Evolutionary conservation across 2,888 invertebrate species (phyloP).

Genomic region (Notodonta dromedarius): DNA sequence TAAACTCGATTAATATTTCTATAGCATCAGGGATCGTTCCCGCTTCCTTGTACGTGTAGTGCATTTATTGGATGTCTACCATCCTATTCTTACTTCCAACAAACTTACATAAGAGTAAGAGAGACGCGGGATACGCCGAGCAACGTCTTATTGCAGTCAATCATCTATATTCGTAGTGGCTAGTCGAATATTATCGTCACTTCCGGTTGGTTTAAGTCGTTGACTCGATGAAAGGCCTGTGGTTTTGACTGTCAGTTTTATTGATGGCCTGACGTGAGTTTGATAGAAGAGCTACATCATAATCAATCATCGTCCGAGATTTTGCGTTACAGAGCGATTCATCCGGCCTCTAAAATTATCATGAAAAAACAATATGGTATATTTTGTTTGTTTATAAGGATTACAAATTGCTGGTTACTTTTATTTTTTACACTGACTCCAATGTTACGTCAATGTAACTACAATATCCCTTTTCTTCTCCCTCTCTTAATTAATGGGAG

Average conservation of each 20-base stretch:
- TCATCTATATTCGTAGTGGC: constrained; percentile 82
- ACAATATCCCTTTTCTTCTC: too few species aligned
- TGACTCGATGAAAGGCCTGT: constrained; percentile 50
- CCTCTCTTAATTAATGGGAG: too few species aligned
- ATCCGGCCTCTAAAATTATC: background rate
- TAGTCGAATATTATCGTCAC: constrained; percentile 78
- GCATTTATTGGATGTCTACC: constrained; percentile 61
- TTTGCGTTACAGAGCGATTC: background rate
- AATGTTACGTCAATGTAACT: too few species aligned
- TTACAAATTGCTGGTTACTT: too few species aligned
- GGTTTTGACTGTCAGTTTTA: constrained; percentile 28
- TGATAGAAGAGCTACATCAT: constrained; percentile 7
- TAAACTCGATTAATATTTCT: constrained; percentile 75
- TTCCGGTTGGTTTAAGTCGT: constrained; percentile 77
- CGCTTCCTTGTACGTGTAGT: constrained; percentile 80
- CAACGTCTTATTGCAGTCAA: constrained; percentile 72
- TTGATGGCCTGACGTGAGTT: constrained; percentile 22
- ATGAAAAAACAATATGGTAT: too few species aligned
- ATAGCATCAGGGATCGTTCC: constrained; percentile 72
- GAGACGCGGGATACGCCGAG: constrained; percentile 23
- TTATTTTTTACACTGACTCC: too few species aligned
- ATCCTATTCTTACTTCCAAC: constrained; percentile 46
- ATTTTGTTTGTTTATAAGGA: too few species aligned
- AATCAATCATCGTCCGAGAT: constrained; percentile 6
- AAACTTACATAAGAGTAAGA: constrained; percentile 44